phyloP scores from a whole-genome alignment of 2,888 invertebrate species.

The Cinara cedri region DNA sequence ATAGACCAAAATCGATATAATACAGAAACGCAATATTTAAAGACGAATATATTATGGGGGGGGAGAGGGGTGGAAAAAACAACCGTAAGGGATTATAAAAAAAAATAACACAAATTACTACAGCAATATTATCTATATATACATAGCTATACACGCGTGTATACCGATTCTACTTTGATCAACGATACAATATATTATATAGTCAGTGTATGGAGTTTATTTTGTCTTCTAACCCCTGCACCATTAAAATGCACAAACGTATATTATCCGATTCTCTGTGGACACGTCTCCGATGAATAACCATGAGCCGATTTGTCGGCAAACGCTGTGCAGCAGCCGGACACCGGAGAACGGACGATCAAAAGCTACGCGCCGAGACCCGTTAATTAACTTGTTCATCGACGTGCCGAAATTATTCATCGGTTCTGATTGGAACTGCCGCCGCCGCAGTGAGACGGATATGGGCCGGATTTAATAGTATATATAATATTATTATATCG shows the following conservation, averaged over 20 bases:
- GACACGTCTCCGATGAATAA: constrained; percentile 50
- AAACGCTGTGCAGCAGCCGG: constrained; percentile 32
- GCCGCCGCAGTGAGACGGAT: not conserved
- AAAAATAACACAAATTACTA: constrained; percentile 10
- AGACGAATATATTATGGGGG: no score
- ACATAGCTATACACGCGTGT: no score
- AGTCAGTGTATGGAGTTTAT: constrained; percentile 2
- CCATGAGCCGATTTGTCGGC: constrained; percentile 49
- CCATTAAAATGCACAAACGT: constrained; percentile 37
- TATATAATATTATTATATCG: not conserved
- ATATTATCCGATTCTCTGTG: constrained; percentile 37
- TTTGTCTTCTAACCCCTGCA: constrained; percentile 8
- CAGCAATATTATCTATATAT: not conserved
- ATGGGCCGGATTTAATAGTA: not conserved
- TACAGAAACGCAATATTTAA: not conserved
- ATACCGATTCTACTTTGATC: constrained; percentile 22
- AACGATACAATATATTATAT: no score
- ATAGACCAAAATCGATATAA: no score
- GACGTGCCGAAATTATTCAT: constrained; percentile 51
- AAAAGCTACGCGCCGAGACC: constrained; percentile 24
- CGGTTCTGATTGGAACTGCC: constrained; percentile 26
- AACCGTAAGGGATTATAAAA: not conserved
- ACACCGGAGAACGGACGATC: constrained; percentile 39
- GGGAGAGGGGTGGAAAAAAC: no score
- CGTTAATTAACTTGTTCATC: constrained; percentile 55